phyloP scores from a whole-genome alignment of 1,140 invertebrate species.

The Riptortus pedestris region DNA sequence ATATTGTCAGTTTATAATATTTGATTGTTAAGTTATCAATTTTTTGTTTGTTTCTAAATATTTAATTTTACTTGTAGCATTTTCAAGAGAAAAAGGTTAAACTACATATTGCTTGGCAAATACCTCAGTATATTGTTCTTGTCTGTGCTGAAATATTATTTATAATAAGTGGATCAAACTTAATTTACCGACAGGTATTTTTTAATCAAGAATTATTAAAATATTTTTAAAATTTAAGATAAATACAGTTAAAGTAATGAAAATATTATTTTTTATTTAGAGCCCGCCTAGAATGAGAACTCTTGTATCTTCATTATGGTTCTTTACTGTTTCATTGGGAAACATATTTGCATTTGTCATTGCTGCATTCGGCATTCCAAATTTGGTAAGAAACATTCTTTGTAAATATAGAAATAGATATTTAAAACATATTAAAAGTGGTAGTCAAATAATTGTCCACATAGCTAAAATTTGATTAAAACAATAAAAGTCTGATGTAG shows the following conservation, averaged over 20 bases:
- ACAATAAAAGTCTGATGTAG: no score
- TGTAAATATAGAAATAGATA: no score
- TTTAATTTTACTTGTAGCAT: not conserved
- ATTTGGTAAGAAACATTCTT: conserved; percentile 1
- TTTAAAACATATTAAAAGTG: no score
- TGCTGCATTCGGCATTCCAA: not conserved
- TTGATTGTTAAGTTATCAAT: no score
- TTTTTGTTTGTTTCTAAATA: no score
- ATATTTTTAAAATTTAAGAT: no score
- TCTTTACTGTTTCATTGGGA: not conserved
- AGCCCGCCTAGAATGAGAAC: not conserved
- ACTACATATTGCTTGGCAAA: not conserved
- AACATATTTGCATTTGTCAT: not conserved
- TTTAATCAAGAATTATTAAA: no score
- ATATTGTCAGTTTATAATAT: no score
- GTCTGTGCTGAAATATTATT: conserved; percentile 1
- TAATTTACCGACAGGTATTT: not conserved
- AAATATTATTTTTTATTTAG: not conserved
- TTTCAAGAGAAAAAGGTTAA: not conserved
- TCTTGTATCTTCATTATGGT: not conserved
- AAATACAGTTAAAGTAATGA: no score
- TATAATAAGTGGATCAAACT: not conserved
- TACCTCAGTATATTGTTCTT: not conserved
- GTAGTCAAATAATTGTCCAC: no score
- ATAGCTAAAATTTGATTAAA: no score